Conservation (phyloP, 2,113 vertebrate genomes). For the Collichthys lucidus region DNA sequence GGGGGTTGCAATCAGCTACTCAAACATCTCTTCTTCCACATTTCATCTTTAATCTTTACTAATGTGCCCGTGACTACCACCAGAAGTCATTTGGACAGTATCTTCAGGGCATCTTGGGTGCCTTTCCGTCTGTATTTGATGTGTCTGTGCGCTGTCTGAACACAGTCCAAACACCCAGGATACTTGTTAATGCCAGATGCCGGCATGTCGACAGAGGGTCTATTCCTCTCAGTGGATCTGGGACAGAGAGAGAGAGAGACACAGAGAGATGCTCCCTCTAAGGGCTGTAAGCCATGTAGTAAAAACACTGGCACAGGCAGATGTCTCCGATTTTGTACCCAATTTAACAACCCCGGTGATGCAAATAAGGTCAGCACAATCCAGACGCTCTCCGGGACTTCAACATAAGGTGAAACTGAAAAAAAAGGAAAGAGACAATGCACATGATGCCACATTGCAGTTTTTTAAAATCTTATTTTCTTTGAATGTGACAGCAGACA, state of each 20-base stretch:
- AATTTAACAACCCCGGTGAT: constrained; percentile 51
- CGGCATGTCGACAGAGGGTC: constrained; percentile 46
- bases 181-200: constrained; percentile 63
- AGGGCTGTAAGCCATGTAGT: constrained; percentile 37
- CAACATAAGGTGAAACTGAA: background rate
- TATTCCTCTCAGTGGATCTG: constrained; percentile 48
- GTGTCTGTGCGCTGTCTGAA: constrained; percentile 25
- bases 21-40: background rate
- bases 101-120: constrained; percentile 17
- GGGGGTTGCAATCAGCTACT: background rate
- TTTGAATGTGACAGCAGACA: constrained; percentile 8
- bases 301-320: constrained; percentile 53
- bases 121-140: constrained; percentile 11
- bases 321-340: constrained; percentile 51
- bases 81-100: constrained; percentile 6
- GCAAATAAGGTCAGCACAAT: constrained; percentile 52
- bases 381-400: constrained; percentile 25
- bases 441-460: background rate
- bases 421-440: constrained; percentile 1
- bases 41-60: constrained; percentile 10
- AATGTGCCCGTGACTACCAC: background rate
- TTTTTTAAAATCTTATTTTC: constrained; percentile 19
- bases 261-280: constrained; percentile 28
- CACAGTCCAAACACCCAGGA: constrained; percentile 44
- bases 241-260: constrained; percentile 13